Evolutionary conservation across 1,140 invertebrate species (phyloP).

Genomic region (Saccostrea cuccullata): DNA sequence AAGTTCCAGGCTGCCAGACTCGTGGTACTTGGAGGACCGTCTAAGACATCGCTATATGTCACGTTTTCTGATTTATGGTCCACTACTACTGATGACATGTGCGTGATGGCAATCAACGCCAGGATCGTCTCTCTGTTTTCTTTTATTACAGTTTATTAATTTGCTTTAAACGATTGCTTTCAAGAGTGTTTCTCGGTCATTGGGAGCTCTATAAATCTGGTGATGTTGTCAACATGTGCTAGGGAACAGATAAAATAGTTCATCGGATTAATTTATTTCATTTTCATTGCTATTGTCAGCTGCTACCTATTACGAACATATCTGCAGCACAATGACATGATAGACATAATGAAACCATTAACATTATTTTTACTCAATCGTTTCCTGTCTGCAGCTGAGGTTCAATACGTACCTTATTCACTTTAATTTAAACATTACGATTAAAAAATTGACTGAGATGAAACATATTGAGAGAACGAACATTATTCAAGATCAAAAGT

Average conservation of each 20-base stretch:
- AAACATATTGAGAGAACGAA: too few species aligned
- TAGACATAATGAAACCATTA: background rate
- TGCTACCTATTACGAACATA: background rate
- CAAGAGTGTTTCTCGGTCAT: background rate
- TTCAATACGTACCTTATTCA: background rate
- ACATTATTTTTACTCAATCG: background rate
- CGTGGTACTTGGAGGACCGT: constrained; percentile 2
- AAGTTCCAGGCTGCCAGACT: background rate
- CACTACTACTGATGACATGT: background rate
- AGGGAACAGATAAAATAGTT: constrained; percentile 12
- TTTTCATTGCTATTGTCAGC: constrained; percentile 7
- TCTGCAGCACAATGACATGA: background rate
- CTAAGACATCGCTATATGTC: constrained; percentile 22
- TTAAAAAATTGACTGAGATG: background rate
- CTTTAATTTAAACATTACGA: background rate
- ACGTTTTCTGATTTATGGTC: constrained; percentile 12
- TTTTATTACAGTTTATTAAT: constrained; percentile 31
- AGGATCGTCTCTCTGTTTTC: background rate
- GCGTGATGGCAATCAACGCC: background rate
- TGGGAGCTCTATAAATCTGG: background rate
- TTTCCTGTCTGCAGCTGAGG: background rate
- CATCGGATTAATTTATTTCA: constrained; percentile 34
- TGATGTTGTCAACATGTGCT: constrained; percentile 6
- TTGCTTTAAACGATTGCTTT: constrained; percentile 1
- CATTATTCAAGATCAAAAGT: too few species aligned